A percentile compares a stretch with the other conserved stretches of the same genome.
phyloP scores from a whole-genome alignment of 2,113 vertebrate genomes.

The Pluvialis apricaria region DNA sequence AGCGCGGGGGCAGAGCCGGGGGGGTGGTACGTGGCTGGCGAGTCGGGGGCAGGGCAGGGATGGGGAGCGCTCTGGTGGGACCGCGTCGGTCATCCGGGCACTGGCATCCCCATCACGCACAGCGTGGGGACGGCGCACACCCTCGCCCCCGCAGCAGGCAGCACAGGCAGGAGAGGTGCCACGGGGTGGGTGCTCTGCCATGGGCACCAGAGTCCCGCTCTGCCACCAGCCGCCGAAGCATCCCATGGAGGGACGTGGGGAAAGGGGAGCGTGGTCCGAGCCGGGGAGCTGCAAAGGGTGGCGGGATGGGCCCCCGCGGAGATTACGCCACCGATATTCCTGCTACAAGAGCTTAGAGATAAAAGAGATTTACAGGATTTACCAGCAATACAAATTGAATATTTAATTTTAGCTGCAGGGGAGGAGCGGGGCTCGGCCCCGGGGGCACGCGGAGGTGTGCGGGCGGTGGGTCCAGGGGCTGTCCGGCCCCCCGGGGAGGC shows the following conservation, averaged over 20 bases:
- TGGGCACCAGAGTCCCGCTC: rapidly evolving
- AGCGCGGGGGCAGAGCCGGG: background rate
- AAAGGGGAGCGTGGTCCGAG: rapidly evolving
- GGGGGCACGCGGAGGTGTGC: background rate
- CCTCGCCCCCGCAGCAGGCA: rapidly evolving
- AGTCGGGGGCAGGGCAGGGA: rapidly evolving
- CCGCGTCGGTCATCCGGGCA: background rate
- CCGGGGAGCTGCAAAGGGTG: background rate
- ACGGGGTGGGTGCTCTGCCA: background rate
- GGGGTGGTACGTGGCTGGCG: rapidly evolving
- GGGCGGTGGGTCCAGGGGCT: background rate
- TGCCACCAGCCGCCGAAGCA: background rate
- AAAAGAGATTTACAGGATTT: slow-evolving; percentile 60
- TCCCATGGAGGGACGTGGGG: rapidly evolving
- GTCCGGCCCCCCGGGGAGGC: rapidly evolving
- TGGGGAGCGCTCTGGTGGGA: background rate
- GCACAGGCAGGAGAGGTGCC: rapidly evolving
- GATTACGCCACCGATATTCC: slow-evolving; percentile 18
- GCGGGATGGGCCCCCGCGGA: rapidly evolving
- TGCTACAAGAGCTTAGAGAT: slow-evolving; percentile 45
- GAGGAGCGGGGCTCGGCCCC: background rate
- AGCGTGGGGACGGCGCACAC: rapidly evolving
- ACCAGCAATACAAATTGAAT: slow-evolving; percentile 45
- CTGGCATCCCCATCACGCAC: background rate
- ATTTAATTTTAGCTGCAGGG: slow-evolving; percentile 48